Base-by-base conservation (phyloP, 2,113 vertebrate species). In the Callorhinus ursinus region DNA sequence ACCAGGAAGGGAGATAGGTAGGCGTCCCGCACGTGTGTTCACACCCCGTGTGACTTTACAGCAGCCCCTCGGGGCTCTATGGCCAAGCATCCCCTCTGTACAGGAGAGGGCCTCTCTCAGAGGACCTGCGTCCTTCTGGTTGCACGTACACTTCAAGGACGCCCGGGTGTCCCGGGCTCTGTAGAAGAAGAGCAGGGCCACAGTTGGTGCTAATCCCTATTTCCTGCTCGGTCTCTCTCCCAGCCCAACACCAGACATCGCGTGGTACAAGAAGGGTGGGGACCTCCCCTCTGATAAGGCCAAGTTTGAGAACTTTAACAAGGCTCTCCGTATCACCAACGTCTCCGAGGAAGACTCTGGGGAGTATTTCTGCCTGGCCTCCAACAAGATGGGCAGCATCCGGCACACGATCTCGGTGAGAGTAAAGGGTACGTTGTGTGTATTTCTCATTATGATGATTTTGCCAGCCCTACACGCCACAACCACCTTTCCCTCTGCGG, bases 181-280 rank as follows among this genome's bases (percentile, higher is more conserved):
- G 3, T 7, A 21, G 85, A 42, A 79, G 63, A 49, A 10, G 3
- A 42, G 21, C 59, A 36, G 51, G 53, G 36, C 33, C 33, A 13
- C 22, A 0, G 39, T 67, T 19, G 6, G n/a, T 63, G 39, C 15
- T 11, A 1, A 19, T 15, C n/a, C 46, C 79, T 82, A 42, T 95
- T 42, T 93, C 77, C 79, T 49, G 5, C 93, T 92, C 79, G 95
- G 6, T 92, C 36, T 63, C 93, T 39, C 84, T 79, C 96, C 96
- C 93, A 99, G 99, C 46, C 99, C 99, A 19, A 99, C 99, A 0
- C 99, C 99, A 16, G 98, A 99, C 92, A 99, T 99, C 77, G 99
- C 99, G 31, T 99, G 99, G 99, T 99, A 99, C 97, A 99, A 99
- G 98, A 99, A 99, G 97, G 99, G 99, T 0, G 99, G 99, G 1